Percentiles rank a stretch among this genome's conserved stretches.
Evolutionary conservation across 2,113 vertebrate genomes (phyloP).

Genomic region (Neomonachus schauinslandi): DNA sequence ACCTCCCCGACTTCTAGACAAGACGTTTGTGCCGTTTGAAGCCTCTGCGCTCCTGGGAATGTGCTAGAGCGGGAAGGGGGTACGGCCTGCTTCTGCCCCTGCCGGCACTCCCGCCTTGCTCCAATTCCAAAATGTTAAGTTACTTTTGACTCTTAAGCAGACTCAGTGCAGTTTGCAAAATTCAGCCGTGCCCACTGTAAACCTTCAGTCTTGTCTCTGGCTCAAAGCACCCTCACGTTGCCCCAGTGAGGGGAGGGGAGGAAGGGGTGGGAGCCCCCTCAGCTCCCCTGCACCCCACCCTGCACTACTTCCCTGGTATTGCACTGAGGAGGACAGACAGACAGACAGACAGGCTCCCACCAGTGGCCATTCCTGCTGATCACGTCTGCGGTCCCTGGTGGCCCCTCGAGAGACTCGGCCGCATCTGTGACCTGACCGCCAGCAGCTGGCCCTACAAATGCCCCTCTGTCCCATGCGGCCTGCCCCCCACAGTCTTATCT

Average conservation of each 20-base stretch:
- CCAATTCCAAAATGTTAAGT: neutral
- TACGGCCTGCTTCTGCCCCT: neutral
- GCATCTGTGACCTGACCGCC: neutral
- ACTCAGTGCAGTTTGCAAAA: neutral
- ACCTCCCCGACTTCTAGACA: neutral
- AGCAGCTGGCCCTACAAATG: no score
- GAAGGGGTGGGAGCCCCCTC: neutral
- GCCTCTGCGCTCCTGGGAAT: no score
- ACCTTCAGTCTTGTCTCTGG: neutral
- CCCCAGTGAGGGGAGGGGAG: neutral
- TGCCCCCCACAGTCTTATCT: neutral
- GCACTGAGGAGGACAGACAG: neutral
- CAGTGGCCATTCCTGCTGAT: neutral
- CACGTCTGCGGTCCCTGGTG: neutral
- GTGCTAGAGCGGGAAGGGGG: neutral
- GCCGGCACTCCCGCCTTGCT: neutral
- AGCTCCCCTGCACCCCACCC: no score
- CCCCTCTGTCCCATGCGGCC: neutral
- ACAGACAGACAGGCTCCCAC: neutral
- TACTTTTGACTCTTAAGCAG: slow-evolving; percentile 9
- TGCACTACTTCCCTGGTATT: neutral
- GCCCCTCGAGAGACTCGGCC: neutral
- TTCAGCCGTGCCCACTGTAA: neutral
- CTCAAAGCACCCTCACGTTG: neutral
- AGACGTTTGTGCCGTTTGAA: neutral